phyloP scores from a whole-genome alignment of 92 coral and sea anemone species.

The Pocillopora meandrina region DNA sequence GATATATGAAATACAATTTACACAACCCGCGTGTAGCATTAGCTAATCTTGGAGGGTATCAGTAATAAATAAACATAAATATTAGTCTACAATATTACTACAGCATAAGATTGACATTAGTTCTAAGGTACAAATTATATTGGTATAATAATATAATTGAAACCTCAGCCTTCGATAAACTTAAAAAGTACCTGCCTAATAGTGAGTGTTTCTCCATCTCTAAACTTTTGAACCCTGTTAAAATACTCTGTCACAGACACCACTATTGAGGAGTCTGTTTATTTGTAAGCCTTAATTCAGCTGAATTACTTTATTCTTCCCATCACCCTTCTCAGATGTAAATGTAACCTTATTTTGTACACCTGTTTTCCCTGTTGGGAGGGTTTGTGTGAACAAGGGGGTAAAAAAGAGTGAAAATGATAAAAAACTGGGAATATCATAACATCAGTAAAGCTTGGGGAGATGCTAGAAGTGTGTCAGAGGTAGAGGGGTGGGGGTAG shows the following conservation, averaged over 20 bases:
- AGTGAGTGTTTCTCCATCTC: slow-evolving; percentile 9
- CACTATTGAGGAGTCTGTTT: slow-evolving; percentile 8
- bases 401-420: slow-evolving; percentile 15
- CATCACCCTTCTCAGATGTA: slow-evolving; percentile 19
- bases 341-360: slow-evolving; percentile 29
- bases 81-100: background rate
- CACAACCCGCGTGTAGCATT: slow-evolving; percentile 10
- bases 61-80: background rate
- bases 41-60: slow-evolving; percentile 7
- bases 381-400: slow-evolving; percentile 37
- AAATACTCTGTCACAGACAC: slow-evolving; percentile 4
- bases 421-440: slow-evolving; percentile 13
- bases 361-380: slow-evolving; percentile 20
- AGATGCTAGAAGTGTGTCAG: slow-evolving; percentile 9
- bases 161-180: slow-evolving; percentile 9
- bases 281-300: slow-evolving; percentile 5
- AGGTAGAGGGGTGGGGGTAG: slow-evolving; percentile 9
- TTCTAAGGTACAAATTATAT: slow-evolving; percentile 1
- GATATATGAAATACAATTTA: too few relatives aligned
- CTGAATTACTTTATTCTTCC: slow-evolving; percentile 7
- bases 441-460: slow-evolving; percentile 8
- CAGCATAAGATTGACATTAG: slow-evolving; percentile 8
- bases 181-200: slow-evolving; percentile 7
- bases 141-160: slow-evolving; percentile 3
- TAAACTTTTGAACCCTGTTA: slow-evolving; percentile 7